Evolutionary conservation across 2,797 vertebrate genomes (phyloP).

Genomic region (Alca torda): DNA sequence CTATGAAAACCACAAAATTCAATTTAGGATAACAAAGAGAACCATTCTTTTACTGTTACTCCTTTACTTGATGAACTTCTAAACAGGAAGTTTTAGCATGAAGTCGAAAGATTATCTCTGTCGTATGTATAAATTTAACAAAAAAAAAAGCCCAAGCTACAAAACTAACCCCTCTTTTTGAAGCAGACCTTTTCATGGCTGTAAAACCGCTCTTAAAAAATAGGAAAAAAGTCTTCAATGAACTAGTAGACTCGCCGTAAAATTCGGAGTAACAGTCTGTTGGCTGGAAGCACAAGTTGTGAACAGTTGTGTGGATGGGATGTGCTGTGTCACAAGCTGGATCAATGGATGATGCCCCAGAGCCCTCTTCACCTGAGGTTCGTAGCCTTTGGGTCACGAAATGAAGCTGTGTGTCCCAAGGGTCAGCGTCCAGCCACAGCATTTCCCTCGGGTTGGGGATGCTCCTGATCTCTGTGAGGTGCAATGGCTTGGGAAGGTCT

Average conservation of each 20-base stretch:
- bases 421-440: background rate
- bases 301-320: fast-evolving
- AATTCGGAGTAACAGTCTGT: background rate
- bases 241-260: fast-evolving
- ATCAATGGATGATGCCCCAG: background rate
- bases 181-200: background rate
- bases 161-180: background rate
- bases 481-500: background rate
- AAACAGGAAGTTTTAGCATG: constrained; percentile 6
- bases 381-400: background rate
- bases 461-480: background rate
- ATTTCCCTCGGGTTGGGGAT: background rate
- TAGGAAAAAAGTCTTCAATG: background rate
- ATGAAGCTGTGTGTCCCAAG: background rate
- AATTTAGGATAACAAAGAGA: constrained; percentile 33
- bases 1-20: constrained; percentile 35
- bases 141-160: background rate
- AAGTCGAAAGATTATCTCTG: background rate
- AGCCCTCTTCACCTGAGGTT: background rate
- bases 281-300: background rate
- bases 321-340: background rate
- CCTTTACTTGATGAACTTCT: constrained; percentile 29
- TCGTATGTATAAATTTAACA: background rate
- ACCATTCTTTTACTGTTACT: background rate
- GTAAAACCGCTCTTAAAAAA: background rate